Evolutionary conservation across 2,797 vertebrate species (phyloP), one percentile per base, ranked within the genome.

Genomic region (Hybognathus amarus): DNA sequence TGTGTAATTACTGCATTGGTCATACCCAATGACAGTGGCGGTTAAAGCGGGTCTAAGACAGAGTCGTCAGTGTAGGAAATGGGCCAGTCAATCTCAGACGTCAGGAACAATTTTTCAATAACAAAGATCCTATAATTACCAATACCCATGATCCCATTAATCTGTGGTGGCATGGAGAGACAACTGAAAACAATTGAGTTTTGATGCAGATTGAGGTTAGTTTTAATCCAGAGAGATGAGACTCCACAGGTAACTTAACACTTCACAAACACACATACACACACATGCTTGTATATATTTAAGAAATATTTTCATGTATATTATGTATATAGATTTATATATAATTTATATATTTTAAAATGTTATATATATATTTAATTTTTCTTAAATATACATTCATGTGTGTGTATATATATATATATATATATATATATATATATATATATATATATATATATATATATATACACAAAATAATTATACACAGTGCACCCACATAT

Each of bases 1-100:
- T 80, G 83, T 81, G 71, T 80, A 88, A 90, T 87, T 87, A 88
- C 52, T 47, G 56, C 74, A 90, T 88, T 89, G 85, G 87, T 87
- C 85, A 90, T 70, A 73, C 80, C 68, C 84, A 47, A 68, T 64
- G 73, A 78, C 80, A 85, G 79, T 71, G 73, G 77, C 22, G 81
- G 75, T 76, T 73, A 74, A 84, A 84, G 33, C 80, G 52, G 38
- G 76, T 42, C 59, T 80, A 52, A 80, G 33, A 63, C 22, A 13
- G 47, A 85, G 47, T 77, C 81, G 68, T 81, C 75, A 85, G 75
- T 77, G 42, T 77, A 66, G 47, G 67, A 87, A 67, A 52, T 82
- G 54, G 75, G 76, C 50, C 66, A 70, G 38, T 70, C 67, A 78
- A 47, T 86, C 80, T 80, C 63, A 82, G 77, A 82, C 27, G 12